Conservation (phyloP, 64 coral and sea anemone species). For the Catalaphyllia jardinei region DNA sequence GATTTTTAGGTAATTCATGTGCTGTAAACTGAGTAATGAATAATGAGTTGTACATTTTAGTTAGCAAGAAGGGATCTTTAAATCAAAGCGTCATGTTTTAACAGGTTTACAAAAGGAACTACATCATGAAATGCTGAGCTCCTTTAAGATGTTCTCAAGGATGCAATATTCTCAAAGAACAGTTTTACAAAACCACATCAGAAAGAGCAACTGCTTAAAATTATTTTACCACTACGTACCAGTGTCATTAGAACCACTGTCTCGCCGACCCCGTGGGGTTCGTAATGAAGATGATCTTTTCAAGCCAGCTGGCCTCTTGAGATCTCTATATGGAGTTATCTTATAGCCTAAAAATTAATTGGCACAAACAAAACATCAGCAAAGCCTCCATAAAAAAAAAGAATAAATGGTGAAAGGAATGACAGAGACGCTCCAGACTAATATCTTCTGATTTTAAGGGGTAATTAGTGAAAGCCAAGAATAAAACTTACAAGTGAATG, state of each 20-base stretch:
- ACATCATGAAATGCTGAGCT: not conserved
- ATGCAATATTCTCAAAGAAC: not conserved
- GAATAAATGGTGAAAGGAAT: no score
- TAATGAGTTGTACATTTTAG: no score
- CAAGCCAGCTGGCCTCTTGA: constrained; percentile 77
- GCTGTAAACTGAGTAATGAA: no score
- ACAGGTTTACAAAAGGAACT: not conserved
- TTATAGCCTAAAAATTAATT: constrained; percentile 64
- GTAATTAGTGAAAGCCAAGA: not conserved
- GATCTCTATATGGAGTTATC: constrained; percentile 93
- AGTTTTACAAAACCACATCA: not conserved
- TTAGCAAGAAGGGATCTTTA: no score
- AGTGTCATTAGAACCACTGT: constrained; percentile 81
- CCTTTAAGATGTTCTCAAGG: not conserved
- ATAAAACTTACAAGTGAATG: no score
- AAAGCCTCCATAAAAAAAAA: no score
- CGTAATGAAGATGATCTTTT: constrained; percentile 96
- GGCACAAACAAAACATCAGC: not conserved
- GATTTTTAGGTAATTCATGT: no score
- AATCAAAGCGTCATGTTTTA: not conserved
- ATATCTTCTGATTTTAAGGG: not conserved
- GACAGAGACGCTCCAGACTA: no score
- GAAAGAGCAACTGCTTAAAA: not conserved
- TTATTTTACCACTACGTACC: not conserved
- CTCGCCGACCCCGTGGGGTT: constrained; percentile 80